phyloP scores from a whole-genome alignment of 2,888 invertebrate genomes.

The Ecdyonurus torrentis region DNA sequence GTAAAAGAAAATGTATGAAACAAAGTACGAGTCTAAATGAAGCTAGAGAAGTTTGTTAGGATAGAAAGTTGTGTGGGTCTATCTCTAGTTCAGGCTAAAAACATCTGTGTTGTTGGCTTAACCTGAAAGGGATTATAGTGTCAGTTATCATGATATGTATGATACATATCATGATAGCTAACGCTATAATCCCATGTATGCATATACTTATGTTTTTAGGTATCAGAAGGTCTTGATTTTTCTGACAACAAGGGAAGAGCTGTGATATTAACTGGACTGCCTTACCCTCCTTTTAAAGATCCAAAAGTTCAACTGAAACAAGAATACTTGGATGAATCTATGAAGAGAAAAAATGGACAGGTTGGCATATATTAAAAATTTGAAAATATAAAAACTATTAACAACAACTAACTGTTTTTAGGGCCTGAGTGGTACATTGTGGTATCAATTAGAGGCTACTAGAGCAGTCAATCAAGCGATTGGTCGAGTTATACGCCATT shows the following conservation, averaged over 20 bases:
- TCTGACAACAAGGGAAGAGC: slow-evolving; percentile 88
- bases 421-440: slow-evolving; percentile 53
- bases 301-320: slow-evolving; percentile 82
- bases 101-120: too few relatives aligned
- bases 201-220: too few relatives aligned
- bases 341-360: slow-evolving; percentile 18
- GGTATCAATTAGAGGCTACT: slow-evolving; percentile 88
- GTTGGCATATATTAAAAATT: not conserved
- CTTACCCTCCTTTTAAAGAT: slow-evolving; percentile 88
- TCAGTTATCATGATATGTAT: too few relatives aligned
- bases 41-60: too few relatives aligned
- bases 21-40: too few relatives aligned
- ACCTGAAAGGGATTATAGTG: too few relatives aligned
- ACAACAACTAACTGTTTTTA: slow-evolving; percentile 19
- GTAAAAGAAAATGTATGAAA: too few relatives aligned
- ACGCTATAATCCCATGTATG: too few relatives aligned
- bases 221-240: slow-evolving; percentile 96
- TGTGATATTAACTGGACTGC: slow-evolving; percentile 89
- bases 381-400: too few relatives aligned
- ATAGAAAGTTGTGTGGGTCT: too few relatives aligned
- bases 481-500: slow-evolving; percentile 92
- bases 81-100: too few relatives aligned
- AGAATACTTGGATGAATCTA: slow-evolving; percentile 66
- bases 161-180: too few relatives aligned
- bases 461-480: slow-evolving; percentile 98